Evolutionary conservation across 2,113 vertebrate species (phyloP), one percentile per base, ranked within the genome.

Genomic region (Vanacampus margaritifer): DNA sequence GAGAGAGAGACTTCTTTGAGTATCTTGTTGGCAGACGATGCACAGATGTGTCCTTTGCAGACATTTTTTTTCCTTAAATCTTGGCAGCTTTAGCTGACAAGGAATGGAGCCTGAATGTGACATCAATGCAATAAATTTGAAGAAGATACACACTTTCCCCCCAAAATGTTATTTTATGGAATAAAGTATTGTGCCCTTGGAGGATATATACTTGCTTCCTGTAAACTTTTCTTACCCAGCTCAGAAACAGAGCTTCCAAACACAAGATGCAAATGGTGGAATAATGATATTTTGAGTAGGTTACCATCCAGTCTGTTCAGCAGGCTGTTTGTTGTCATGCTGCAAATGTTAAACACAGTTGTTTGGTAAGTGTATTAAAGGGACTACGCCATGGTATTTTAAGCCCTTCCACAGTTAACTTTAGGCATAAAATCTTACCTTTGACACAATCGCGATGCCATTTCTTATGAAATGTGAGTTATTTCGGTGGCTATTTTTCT

Each of bases 1-100:
- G 37, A 41, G 7, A 2, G 39, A 3, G 12, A 12, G 12, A 6
- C 43, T 46, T 74, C 65, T 46, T 63, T 54, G 65, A 37, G 57
- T 74, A 67, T 80, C 73, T 54, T 79, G 64, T 84, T 61, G 79
- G 78, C 82, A 72, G 66, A 68, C 23, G 71, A 62, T 46, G 65
- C 50, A 45, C 37, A 54, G 72, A 79, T 71, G 53, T 68, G 72
- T 72, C 74, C 78, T 79, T 75, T 63, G 41, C 74, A 71, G 74
- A 79, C 69, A 53, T 69, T 76, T 84, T 78, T 66, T 50, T 51
- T 51, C 19, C 16, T 46, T 46, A 57, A 21, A 64, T 67, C 58
- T 61, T 84, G 79, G 84, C 79, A 75, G 62, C 10, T 24, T 36
- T 66, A 21, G 54, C 48, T 77, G 1, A 13, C 62, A 10, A 64